A percentile compares a stretch with the other conserved stretches of the same genome.
Conservation (phyloP, 2,888 invertebrate genomes). For the Baronia brevicornis region DNA sequence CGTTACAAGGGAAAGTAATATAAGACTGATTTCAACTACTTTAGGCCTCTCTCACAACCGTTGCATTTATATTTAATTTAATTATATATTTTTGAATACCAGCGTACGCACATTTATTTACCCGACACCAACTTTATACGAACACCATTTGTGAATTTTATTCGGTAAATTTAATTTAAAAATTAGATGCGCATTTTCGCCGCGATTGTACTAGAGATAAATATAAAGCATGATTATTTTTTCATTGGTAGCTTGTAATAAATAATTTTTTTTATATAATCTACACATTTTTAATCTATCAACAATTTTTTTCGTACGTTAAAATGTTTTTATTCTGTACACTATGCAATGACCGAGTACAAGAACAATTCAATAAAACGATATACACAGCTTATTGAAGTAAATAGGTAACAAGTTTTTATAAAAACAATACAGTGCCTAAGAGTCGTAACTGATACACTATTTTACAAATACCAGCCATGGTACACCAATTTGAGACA, state of each 20-base stretch:
- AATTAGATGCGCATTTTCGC: slow-evolving; percentile 20
- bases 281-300: slow-evolving; percentile 11
- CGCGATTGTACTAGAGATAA: slow-evolving; percentile 39
- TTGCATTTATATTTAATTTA: slow-evolving; percentile 31
- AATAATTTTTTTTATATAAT: slow-evolving; percentile 12
- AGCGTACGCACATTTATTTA: slow-evolving; percentile 13
- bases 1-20: slow-evolving; percentile 46
- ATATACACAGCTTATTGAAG: slow-evolving; percentile 14
- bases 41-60: slow-evolving; percentile 74
- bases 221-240: slow-evolving; percentile 25
- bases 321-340: slow-evolving; percentile 20
- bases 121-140: slow-evolving; percentile 4
- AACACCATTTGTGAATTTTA: slow-evolving; percentile 16
- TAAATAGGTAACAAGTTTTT: slow-evolving; percentile 7
- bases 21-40: slow-evolving; percentile 46
- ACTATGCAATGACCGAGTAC: slow-evolving; percentile 20
- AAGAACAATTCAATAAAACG: slow-evolving; percentile 32
- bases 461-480: too few species aligned
- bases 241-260: slow-evolving; percentile 16
- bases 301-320: slow-evolving; percentile 28
- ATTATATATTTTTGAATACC: slow-evolving; percentile 11
- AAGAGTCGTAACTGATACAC: too few species aligned
- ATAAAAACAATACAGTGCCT: too few species aligned
- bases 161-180: slow-evolving; percentile 21
- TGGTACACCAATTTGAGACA: too few species aligned